A percentile compares a stretch with the other conserved stretches of the same genome.
Conservation (phyloP, 2,113 vertebrate genomes). For the Gopherus flavomarginatus region DNA sequence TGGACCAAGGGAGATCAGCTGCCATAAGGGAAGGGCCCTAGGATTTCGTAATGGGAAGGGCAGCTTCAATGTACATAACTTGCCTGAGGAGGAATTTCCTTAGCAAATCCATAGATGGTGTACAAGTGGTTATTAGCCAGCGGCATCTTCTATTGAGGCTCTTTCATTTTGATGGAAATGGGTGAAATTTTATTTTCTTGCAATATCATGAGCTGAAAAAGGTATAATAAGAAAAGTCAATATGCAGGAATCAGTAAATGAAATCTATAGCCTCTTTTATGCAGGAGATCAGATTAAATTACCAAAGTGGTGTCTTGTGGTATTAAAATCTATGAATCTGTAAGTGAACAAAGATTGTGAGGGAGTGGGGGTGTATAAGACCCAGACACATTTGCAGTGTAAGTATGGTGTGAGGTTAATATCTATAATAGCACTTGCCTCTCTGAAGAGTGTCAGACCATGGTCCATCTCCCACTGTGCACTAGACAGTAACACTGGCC, state of each 20-base stretch:
- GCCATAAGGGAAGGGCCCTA: background rate
- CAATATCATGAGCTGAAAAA: background rate
- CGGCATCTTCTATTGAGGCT: background rate
- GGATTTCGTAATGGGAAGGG: background rate
- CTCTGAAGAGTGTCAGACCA: background rate
- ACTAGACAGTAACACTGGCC: background rate
- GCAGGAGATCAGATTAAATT: too few relatives aligned
- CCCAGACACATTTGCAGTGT: background rate
- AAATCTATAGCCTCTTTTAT: background rate
- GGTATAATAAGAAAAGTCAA: background rate
- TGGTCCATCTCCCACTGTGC: background rate
- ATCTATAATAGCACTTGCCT: background rate
- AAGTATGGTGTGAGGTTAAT: background rate
- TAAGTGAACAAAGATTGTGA: background rate
- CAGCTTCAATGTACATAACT: background rate
- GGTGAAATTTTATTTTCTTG: background rate
- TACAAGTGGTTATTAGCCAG: background rate
- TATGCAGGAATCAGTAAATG: background rate
- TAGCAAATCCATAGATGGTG: background rate
- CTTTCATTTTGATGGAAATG: rapidly evolving
- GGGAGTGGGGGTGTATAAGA: background rate
- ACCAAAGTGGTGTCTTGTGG: background rate
- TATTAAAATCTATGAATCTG: background rate
- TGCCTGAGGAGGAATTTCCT: background rate
- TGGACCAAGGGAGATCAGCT: background rate